These are phyloP conservation scores for Pollenia angustigena DNA, from an alignment of 2,888 invertebrate genomes.

Conservation along the genomic window DNA sequence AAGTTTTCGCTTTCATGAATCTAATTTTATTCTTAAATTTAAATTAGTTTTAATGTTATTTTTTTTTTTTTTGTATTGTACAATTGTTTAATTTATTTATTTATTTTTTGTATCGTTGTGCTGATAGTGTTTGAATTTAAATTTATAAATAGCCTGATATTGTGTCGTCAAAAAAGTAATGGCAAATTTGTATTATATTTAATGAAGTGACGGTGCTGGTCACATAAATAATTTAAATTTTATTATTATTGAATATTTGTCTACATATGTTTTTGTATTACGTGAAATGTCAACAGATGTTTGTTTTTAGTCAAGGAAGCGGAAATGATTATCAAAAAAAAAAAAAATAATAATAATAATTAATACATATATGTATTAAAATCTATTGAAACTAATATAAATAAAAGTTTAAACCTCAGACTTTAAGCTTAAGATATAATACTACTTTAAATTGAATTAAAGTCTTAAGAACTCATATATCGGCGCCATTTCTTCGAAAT, in stretches of 20 bases:
- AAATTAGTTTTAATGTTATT: background rate
- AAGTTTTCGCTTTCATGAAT: constrained; percentile 35
- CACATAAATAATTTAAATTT: constrained; percentile 22
- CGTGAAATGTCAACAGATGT: constrained; percentile 62
- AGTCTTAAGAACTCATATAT: too few relatives aligned
- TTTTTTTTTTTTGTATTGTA: too few relatives aligned
- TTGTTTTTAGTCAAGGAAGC: constrained; percentile 55
- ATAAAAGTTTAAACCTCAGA: background rate
- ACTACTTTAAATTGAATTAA: too few relatives aligned
- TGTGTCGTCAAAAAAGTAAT: constrained; percentile 24
- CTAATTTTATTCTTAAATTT: constrained; percentile 3
- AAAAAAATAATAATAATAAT: background rate
- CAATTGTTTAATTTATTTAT: too few relatives aligned
- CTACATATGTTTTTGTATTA: background rate
- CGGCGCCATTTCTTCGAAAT: too few relatives aligned
- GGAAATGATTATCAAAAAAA: constrained; percentile 47
- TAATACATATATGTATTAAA: background rate
- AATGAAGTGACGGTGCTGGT: constrained; percentile 14
- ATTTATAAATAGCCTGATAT: constrained; percentile 26
- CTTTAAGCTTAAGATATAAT: too few relatives aligned
- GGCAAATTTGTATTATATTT: constrained; percentile 31
- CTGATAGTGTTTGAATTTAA: constrained; percentile 4
- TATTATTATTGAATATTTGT: background rate
- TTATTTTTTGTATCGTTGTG: background rate
- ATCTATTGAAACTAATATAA: background rate